A percentile compares a stretch with the other conserved stretches of the same genome.
Conservation (phyloP, 2,797 vertebrate genomes). For the Pagetopsis macropterus region DNA sequence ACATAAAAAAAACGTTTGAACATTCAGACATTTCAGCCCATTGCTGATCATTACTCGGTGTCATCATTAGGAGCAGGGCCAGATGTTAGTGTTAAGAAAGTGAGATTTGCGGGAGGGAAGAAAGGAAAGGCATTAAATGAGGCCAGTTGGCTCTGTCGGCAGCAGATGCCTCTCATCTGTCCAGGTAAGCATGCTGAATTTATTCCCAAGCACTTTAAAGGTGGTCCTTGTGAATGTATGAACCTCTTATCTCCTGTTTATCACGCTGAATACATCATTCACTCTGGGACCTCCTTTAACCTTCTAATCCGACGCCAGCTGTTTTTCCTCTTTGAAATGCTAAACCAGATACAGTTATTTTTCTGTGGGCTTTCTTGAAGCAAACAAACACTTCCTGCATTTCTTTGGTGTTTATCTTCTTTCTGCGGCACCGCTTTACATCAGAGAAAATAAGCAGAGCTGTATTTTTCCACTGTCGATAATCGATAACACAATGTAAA, state of each 20-base stretch:
- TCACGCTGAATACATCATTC: constrained; percentile 58
- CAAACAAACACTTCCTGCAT: constrained; percentile 61
- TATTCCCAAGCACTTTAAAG: constrained; percentile 58
- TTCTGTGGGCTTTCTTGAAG: constrained; percentile 30
- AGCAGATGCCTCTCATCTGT: constrained; percentile 68
- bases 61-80: constrained; percentile 31
- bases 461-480: constrained; percentile 7
- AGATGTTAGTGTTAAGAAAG: constrained; percentile 65
- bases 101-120: constrained; percentile 21
- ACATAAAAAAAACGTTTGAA: constrained; percentile 53
- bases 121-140: constrained; percentile 15
- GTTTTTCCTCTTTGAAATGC: constrained; percentile 37
- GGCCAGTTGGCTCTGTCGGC: constrained; percentile 45
- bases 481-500: constrained; percentile 26
- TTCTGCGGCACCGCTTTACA: constrained; percentile 20
- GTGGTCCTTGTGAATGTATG: constrained; percentile 60
- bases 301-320: constrained; percentile 47
- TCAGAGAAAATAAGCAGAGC: constrained; percentile 35
- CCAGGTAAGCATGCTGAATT: constrained; percentile 52
- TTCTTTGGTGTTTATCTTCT: constrained; percentile 29
- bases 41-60: constrained; percentile 45
- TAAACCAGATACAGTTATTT: constrained; percentile 28
- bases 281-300: constrained; percentile 55
- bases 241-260: constrained; percentile 69
- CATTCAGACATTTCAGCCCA: constrained; percentile 39